Evolutionary conservation across 2,797 vertebrate genomes (phyloP), one percentile per base, ranked within the genome.

Genomic region (Adelosebastes latens): DNA sequence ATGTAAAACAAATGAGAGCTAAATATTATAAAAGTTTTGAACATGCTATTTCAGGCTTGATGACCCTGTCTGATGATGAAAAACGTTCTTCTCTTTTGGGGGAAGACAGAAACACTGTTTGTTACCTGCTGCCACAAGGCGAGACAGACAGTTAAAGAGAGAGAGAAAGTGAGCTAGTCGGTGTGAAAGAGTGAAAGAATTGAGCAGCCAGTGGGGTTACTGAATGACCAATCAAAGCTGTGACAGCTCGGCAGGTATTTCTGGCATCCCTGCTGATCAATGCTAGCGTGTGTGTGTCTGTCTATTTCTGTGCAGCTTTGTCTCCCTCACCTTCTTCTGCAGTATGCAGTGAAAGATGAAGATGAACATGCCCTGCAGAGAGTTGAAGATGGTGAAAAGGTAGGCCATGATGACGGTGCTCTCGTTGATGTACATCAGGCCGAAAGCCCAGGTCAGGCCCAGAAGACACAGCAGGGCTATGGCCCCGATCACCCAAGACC

Each of bases 281-380:
- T 67, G 67, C 62, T 34, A 58, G 49, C 42, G 36, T 55, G 61
- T 55, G 27, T 31, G 29, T 75, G 70, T 24, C 22, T 79, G 65
- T 76, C 76, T 81, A 56, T 87, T 80, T 56, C 55, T 66, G 65
- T 77, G 68, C 8, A 34, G 20, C 61, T 53, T 70, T 36, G 56
- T 93, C 93, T 96, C 10, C 46, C 88, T 90, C 94, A 99, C 99
- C 97, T 99, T 99, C 94, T 99, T 99, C 93, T 99, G 99, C 81
- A 99, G 97, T 73, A 97, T 97, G 94, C 98, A 99, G 91, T 99
- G 98, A 88, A 99, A 99, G 95, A 99, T 99, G 95, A 99, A 99
- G 96, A 99, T 99, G 94, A 99, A 99, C 97, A 99, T 97, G 93
- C 99, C 98, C 95, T 99, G 99, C 94, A 99, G 97, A 69, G 99